phyloP scores from a whole-genome alignment of 2,113 vertebrate genomes.

The Sterrhoptilus dennistouni region DNA sequence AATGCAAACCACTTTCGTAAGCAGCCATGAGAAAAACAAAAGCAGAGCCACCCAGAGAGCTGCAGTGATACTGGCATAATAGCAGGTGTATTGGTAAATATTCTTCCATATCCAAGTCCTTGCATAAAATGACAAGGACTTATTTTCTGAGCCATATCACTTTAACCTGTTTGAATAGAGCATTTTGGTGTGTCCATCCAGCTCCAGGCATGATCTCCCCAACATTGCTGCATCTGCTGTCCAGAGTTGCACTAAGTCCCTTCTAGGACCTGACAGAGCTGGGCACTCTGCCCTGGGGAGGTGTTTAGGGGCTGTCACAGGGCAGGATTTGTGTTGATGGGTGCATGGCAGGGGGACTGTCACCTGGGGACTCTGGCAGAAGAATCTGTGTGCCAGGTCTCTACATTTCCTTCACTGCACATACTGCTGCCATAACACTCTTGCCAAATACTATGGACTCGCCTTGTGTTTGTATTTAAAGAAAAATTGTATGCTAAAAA shows the following conservation, averaged over 20 bases:
- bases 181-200: accelerated
- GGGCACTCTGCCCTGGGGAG: neutral
- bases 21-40: neutral
- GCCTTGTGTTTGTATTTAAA: neutral
- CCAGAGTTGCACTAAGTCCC: neutral
- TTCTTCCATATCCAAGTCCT: neutral
- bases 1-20: neutral
- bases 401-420: neutral
- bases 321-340: neutral
- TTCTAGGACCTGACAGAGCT: neutral
- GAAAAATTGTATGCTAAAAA: neutral
- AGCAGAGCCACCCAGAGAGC: neutral
- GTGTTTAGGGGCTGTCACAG: neutral
- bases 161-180: neutral
- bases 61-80: neutral
- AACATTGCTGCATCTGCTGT: neutral
- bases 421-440: neutral
- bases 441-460: neutral
- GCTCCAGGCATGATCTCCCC: neutral
- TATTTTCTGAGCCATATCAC: neutral
- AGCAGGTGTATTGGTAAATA: neutral
- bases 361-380: neutral
- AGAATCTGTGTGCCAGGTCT: neutral
- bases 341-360: neutral
- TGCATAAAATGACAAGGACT: neutral